These are phyloP conservation scores for Echinometra lucunter DNA, from an alignment of 53 echinoderm and acorn worm species.

Conservation along the genomic window DNA sequence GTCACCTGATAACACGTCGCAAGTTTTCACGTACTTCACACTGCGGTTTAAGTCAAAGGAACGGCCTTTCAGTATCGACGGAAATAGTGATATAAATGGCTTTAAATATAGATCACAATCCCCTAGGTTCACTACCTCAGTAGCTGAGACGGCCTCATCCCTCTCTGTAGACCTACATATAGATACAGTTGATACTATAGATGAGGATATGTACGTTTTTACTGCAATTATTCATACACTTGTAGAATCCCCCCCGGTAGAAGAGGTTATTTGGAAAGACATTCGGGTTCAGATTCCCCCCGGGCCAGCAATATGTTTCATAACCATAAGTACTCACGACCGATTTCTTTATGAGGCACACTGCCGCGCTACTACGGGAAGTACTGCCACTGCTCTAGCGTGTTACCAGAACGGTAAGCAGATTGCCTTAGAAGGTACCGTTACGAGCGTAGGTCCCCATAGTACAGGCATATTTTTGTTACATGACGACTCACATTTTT, in stretches of 20 bases:
- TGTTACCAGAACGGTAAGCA: not conserved
- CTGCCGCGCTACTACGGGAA: not conserved
- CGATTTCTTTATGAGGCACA: not conserved
- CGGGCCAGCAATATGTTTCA: not conserved
- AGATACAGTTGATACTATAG: not conserved
- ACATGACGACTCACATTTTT: not conserved
- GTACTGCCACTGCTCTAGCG: not conserved
- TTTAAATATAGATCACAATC: not conserved
- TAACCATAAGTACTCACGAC: not conserved
- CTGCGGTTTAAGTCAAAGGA: not conserved
- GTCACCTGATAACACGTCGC: not conserved
- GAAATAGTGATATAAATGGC: not conserved
- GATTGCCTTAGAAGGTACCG: too few species aligned
- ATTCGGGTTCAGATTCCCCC: not conserved
- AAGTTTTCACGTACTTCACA: not conserved
- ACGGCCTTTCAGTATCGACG: not conserved
- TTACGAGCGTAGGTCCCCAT: not conserved
- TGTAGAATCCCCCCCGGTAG: not conserved
- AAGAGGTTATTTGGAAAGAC: not conserved
- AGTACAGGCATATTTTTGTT: not conserved
- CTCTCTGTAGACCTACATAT: not conserved
- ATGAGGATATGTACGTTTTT: not conserved
- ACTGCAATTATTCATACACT: not conserved
- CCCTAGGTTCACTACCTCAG: not conserved
- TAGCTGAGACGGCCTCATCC: not conserved